A percentile compares a stretch with the other conserved stretches of the same genome.
Evolutionary conservation across 1,140 invertebrate species (phyloP).

Genomic region (Drosophila lacteicornis): DNA sequence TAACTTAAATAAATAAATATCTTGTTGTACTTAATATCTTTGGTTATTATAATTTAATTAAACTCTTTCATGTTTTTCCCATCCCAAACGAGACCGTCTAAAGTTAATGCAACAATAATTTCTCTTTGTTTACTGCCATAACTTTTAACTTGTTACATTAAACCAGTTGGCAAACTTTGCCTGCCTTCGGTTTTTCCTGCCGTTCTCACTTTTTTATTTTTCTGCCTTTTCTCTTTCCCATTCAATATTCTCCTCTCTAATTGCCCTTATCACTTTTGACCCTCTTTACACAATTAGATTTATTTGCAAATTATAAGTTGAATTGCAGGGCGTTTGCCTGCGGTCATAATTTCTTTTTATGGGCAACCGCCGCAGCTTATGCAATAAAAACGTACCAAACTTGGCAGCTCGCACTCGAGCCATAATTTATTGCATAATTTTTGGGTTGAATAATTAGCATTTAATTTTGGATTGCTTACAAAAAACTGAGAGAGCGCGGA

Average conservation of each 20-base stretch:
- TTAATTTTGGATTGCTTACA: constrained; percentile 61
- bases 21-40: background rate
- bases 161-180: constrained; percentile 31
- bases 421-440: constrained; percentile 74
- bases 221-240: background rate
- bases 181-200: background rate
- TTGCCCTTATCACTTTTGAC: constrained; percentile 33
- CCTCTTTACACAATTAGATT: constrained; percentile 70
- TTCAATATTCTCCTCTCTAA: constrained; percentile 20
- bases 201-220: background rate
- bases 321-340: constrained; percentile 46
- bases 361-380: constrained; percentile 50
- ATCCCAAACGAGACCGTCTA: too few relatives aligned
- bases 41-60: background rate
- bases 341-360: constrained; percentile 45
- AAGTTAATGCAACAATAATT: background rate
- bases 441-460: constrained; percentile 68
- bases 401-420: constrained; percentile 39
- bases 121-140: constrained; percentile 23
- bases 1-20: too few relatives aligned
- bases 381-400: constrained; percentile 61
- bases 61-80: background rate
- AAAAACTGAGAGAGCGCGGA: constrained; percentile 3
- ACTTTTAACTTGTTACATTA: constrained; percentile 12
- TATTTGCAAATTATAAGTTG: constrained; percentile 75